Conservation (phyloP, 2,797 vertebrate genomes). For the Peromyscus melanophrys region DNA sequence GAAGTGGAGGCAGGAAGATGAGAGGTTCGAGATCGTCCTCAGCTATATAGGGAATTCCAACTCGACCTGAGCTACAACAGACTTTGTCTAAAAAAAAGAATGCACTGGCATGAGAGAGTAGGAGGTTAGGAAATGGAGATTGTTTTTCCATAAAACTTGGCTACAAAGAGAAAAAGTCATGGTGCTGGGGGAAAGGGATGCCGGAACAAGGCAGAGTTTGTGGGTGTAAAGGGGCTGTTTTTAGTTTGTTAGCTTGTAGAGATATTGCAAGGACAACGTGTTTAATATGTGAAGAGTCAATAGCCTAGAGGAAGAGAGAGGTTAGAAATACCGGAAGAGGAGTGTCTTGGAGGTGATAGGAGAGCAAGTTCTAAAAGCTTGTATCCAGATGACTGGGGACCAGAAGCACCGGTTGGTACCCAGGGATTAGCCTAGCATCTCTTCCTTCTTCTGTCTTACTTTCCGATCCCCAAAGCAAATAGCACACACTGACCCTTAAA, state of each 20-base stretch:
- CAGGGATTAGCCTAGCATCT: not conserved
- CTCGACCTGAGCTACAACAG: not conserved
- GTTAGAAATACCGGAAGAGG: not conserved
- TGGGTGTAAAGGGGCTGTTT: constrained; percentile 43
- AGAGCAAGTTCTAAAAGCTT: not conserved
- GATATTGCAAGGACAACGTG: constrained; percentile 11
- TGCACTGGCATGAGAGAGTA: not conserved
- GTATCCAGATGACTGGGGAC: not conserved
- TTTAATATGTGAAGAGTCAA: constrained; percentile 53
- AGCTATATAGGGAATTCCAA: not conserved
- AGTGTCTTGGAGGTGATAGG: not conserved
- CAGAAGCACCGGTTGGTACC: not conserved
- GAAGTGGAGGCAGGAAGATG: not conserved
- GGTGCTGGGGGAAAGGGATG: not conserved
- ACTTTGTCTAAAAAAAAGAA: not conserved
- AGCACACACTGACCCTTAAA: not conserved
- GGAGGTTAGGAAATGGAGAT: not conserved
- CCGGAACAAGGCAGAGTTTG: not conserved
- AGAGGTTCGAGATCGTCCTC: not conserved
- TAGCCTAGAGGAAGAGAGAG: not conserved
- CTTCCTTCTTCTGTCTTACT: not conserved
- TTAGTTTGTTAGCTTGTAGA: constrained; percentile 49
- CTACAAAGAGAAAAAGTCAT: not conserved
- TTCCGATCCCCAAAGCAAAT: constrained; percentile 27
- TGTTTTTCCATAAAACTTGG: not conserved